Conservation (phyloP, 2,888 invertebrate species). For the Zygogramma bicolorata region DNA sequence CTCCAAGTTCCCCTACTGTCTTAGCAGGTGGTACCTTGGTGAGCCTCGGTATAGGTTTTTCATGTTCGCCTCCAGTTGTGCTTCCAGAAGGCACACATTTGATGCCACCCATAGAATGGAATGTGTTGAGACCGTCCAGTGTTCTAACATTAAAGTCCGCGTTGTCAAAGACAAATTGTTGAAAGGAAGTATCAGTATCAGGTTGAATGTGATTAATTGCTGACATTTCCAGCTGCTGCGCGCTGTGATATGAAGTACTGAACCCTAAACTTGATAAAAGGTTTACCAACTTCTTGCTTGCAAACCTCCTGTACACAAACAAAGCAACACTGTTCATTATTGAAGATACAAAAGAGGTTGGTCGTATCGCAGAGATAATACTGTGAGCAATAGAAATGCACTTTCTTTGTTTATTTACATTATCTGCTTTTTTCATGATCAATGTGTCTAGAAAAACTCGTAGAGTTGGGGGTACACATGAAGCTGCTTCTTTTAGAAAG, state of each 20-base stretch:
- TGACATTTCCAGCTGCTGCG: constrained; percentile 18
- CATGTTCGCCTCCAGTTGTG: constrained; percentile 18
- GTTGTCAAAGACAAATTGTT: too few species aligned
- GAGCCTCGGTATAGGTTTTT: constrained; percentile 19
- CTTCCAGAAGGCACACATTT: constrained; percentile 21
- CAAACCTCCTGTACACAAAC: constrained; percentile 15
- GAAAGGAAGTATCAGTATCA: too few species aligned
- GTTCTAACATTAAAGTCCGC: constrained; percentile 17
- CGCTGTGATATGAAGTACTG: constrained; percentile 21
- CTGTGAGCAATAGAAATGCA: constrained; percentile 17
- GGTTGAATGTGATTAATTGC: too few species aligned
- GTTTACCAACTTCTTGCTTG: constrained; percentile 1
- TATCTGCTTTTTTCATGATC: constrained; percentile 22
- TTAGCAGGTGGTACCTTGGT: constrained; percentile 13
- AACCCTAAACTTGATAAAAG: constrained; percentile 19
- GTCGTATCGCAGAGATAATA: constrained; percentile 14
- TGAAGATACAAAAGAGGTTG: constrained; percentile 19
- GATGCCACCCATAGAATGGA: constrained; percentile 20
- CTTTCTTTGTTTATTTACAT: constrained; percentile 14
- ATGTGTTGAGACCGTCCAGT: constrained; percentile 14
- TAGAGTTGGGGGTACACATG: constrained; percentile 17
- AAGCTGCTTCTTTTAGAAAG: constrained; percentile 15
- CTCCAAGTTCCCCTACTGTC: constrained; percentile 14
- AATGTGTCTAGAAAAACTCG: constrained; percentile 20
- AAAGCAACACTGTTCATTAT: constrained; percentile 20